These are phyloP conservation scores for Megaustenia siamemsis DNA, from an alignment of 2,888 invertebrate species.

Conservation along the genomic window DNA sequence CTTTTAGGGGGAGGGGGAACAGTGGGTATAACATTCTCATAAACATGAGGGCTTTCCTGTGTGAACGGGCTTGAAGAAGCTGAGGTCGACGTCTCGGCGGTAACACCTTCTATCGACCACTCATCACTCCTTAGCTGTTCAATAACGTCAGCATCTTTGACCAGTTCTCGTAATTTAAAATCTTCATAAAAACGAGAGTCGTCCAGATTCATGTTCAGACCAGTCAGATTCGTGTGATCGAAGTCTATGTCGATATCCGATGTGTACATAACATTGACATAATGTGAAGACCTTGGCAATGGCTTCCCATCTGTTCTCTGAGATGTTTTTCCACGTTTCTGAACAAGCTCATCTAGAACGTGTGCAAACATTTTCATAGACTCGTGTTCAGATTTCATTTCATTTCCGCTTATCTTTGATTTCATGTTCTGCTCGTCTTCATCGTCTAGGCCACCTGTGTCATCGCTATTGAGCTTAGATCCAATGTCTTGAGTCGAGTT, in stretches of 20 bases:
- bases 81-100: not conserved
- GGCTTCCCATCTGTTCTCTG: not conserved
- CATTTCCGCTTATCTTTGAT: conserved; percentile 18
- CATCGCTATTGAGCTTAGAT: not conserved
- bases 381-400: not conserved
- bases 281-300: not conserved
- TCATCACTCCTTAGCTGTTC: not conserved
- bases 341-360: conserved; percentile 37
- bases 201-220: not conserved
- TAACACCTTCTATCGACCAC: not conserved
- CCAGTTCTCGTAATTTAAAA: not conserved
- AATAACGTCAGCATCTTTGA: not conserved
- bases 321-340: not conserved
- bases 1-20: not conserved
- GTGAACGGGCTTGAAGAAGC: not conserved
- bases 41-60: not conserved
- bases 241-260: not conserved
- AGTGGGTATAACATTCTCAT: not conserved
- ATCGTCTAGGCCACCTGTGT: not conserved
- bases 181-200: not conserved
- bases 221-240: not conserved
- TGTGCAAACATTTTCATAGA: conserved; percentile 34
- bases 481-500: not conserved
- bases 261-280: conserved; percentile 6
- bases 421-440: not conserved